These are phyloP conservation scores for Lycocerus yunnanus DNA, from an alignment of 2,888 invertebrate genomes.

Conservation along the genomic window DNA sequence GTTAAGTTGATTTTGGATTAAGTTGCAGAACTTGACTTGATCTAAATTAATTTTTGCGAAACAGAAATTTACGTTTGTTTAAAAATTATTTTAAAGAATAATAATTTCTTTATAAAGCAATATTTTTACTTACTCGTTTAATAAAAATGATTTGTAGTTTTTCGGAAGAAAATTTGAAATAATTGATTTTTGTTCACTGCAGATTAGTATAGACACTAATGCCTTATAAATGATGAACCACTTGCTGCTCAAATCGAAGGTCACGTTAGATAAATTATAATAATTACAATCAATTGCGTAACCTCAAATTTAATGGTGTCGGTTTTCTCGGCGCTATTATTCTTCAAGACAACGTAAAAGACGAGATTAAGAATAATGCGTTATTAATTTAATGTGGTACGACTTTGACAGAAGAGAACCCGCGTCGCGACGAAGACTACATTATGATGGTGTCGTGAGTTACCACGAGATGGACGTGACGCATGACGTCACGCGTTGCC, in stretches of 20 bases:
- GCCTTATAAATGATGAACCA: slow-evolving; percentile 25
- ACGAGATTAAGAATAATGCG: not conserved
- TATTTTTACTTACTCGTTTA: not conserved
- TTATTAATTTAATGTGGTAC: not conserved
- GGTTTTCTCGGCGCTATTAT: not conserved
- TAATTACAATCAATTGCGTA: not conserved
- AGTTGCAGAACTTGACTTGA: not conserved
- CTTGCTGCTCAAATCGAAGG: slow-evolving; percentile 22
- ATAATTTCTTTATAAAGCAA: not conserved
- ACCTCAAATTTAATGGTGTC: not conserved
- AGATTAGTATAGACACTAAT: slow-evolving; percentile 17
- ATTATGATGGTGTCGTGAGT: slow-evolving; percentile 32
- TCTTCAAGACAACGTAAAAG: not conserved
- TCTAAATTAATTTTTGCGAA: not conserved
- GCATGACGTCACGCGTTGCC: slow-evolving; percentile 39
- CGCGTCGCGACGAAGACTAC: slow-evolving; percentile 24
- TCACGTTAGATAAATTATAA: not conserved
- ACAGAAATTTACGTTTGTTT: not conserved
- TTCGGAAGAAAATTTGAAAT: not conserved
- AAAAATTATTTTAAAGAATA: not conserved
- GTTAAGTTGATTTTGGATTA: not conserved
- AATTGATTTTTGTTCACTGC: slow-evolving; percentile 15
- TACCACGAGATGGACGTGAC: slow-evolving; percentile 39
- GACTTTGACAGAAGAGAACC: slow-evolving; percentile 19
- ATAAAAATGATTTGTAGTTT: not conserved